phyloP scores from a whole-genome alignment of 1,140 invertebrate genomes.

The Platyscapa corneri region DNA sequence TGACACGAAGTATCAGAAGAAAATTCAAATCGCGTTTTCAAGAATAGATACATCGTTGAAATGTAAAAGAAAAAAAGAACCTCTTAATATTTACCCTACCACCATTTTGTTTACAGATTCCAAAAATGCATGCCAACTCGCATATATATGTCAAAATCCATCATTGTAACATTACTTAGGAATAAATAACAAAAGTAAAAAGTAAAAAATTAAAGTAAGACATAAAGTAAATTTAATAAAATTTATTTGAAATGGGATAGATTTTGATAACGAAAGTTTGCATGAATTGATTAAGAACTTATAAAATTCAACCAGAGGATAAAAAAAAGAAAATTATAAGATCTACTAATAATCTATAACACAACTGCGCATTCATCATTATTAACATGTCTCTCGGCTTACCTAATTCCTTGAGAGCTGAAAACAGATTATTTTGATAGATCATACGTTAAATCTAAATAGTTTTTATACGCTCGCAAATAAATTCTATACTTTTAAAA shows the following conservation, averaged over 20 bases:
- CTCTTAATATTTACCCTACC: slow-evolving; percentile 66
- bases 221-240: background rate
- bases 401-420: slow-evolving; percentile 74
- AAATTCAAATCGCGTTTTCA: slow-evolving; percentile 2
- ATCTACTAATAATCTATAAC: slow-evolving; percentile 62
- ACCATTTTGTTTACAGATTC: slow-evolving; percentile 62
- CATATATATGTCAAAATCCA: slow-evolving; percentile 5
- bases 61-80: slow-evolving; percentile 44
- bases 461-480: slow-evolving; percentile 57
- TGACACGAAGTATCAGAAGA: slow-evolving; percentile 4
- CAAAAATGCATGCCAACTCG: slow-evolving; percentile 38
- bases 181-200: background rate
- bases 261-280: slow-evolving; percentile 34
- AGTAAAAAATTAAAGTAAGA: background rate
- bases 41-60: background rate
- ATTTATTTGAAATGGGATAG: slow-evolving; percentile 44
- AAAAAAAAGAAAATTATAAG: slow-evolving; percentile 50
- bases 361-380: slow-evolving; percentile 68
- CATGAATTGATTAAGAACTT: slow-evolving; percentile 27
- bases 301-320: slow-evolving; percentile 54
- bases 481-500: slow-evolving; percentile 32
- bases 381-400: slow-evolving; percentile 65
- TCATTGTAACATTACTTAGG: background rate
- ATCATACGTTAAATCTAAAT: slow-evolving; percentile 37
- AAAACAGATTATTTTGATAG: slow-evolving; percentile 65